Percentiles rank a stretch among this genome's conserved stretches.
Evolutionary conservation across 2,888 invertebrate species (phyloP).

Genomic region (Eudemis profundana): DNA sequence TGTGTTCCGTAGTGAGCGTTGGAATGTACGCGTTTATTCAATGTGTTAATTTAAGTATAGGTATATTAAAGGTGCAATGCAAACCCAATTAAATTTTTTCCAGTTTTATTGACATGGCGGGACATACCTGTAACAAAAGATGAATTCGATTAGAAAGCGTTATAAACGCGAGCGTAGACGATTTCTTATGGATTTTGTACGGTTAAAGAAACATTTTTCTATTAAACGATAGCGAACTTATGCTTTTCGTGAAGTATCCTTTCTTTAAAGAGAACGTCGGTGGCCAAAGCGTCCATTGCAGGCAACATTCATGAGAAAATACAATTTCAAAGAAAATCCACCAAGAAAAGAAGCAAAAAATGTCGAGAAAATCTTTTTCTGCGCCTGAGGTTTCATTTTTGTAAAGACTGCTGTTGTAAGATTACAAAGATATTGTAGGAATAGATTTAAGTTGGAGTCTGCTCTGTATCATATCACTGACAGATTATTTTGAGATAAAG

Average conservation of each 20-base stretch:
- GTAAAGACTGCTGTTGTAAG: conserved; percentile 20
- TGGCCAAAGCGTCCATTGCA: neutral
- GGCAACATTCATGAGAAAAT: conserved; percentile 23
- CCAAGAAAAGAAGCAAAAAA: conserved; percentile 10
- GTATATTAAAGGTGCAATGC: too few species aligned
- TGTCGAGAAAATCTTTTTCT: conserved; percentile 6
- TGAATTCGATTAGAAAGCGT: neutral
- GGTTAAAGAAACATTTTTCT: neutral
- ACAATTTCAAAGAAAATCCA: conserved; percentile 33
- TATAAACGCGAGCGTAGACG: neutral
- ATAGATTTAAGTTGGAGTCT: neutral
- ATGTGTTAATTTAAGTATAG: too few species aligned
- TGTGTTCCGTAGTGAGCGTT: too few species aligned
- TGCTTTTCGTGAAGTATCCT: neutral
- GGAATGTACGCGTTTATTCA: too few species aligned
- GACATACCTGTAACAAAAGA: conserved; percentile 12
- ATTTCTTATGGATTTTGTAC: neutral
- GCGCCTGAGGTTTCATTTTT: conserved; percentile 13
- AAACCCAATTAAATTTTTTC: too few species aligned
- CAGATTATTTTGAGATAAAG: neutral
- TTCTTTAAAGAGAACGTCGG: neutral
- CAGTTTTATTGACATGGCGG: neutral
- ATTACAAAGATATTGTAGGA: conserved; percentile 19
- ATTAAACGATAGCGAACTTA: neutral
- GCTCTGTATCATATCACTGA: neutral